These are phyloP conservation scores for Aphelenchoides avenae DNA, from an alignment of 1,140 invertebrate species.

Conservation along the genomic window DNA sequence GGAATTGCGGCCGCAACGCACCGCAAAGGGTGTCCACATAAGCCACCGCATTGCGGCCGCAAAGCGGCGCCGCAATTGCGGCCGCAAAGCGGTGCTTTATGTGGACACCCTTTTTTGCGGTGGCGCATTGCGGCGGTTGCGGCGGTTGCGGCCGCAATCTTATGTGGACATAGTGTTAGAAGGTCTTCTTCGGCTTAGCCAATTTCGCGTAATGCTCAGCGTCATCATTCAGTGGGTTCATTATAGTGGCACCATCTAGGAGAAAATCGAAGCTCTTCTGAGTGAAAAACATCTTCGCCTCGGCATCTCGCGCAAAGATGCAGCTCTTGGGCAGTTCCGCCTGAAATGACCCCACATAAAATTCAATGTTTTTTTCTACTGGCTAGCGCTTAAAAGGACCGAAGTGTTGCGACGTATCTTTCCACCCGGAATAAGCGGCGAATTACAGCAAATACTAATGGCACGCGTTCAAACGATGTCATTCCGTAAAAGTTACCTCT, in stretches of 20 bases:
- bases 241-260: conserved; percentile 42
- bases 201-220: conserved; percentile 48
- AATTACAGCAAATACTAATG: conserved; percentile 1
- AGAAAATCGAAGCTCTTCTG: conserved; percentile 52
- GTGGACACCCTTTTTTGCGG: too few species aligned
- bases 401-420: conserved; percentile 2
- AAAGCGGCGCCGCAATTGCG: too few species aligned
- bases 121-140: too few species aligned
- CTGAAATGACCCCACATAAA: conserved; percentile 47
- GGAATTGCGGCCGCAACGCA: too few species aligned
- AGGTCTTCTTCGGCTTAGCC: conserved; percentile 49
- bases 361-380: too few species aligned
- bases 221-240: conserved; percentile 51
- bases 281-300: conserved; percentile 50
- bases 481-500: conserved; percentile 36
- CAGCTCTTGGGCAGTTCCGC: conserved; percentile 46
- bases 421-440: background rate
- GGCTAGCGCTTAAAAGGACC: conserved; percentile 27
- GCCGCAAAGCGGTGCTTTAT: too few species aligned
- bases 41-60: too few species aligned
- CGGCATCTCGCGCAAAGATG: conserved; percentile 41
- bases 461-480: background rate
- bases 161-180: too few species aligned
- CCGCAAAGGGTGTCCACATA: too few species aligned
- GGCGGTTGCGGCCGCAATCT: too few species aligned